Conservation (phyloP, 1,140 invertebrate genomes). For the Lanistes nyassanus region DNA sequence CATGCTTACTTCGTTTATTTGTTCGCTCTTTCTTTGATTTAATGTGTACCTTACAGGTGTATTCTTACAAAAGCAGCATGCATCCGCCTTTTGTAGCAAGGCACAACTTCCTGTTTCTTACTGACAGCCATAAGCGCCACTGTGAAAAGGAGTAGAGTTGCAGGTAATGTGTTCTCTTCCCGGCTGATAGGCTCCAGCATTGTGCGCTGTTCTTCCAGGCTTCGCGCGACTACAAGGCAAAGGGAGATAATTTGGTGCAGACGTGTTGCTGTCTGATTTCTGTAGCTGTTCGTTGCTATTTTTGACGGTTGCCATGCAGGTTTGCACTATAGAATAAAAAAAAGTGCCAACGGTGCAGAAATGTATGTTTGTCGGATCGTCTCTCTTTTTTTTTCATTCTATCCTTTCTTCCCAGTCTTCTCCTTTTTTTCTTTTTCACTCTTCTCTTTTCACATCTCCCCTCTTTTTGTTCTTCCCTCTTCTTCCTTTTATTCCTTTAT, state of each 20-base stretch:
- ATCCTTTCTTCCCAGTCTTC: background rate
- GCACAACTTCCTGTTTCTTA: background rate
- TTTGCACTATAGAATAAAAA: background rate
- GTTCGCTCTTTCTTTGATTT: background rate
- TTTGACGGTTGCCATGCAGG: background rate
- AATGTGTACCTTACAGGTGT: background rate
- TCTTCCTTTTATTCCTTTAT: background rate
- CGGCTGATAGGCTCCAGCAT: too few species aligned
- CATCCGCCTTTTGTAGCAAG: background rate
- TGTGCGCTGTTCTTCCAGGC: too few species aligned
- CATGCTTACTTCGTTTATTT: background rate
- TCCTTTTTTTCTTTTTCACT: background rate
- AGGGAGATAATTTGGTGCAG: background rate
- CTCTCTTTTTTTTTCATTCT: background rate
- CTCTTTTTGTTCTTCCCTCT: background rate
- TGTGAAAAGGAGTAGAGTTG: too few species aligned
- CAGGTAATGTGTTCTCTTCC: too few species aligned
- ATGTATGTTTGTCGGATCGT: background rate
- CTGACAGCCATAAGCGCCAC: too few species aligned
- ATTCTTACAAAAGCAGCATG: background rate
- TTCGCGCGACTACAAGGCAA: background rate
- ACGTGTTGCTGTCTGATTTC: background rate
- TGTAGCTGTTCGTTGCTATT: background rate
- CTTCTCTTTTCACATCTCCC: background rate
- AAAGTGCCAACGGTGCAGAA: background rate